These are phyloP conservation scores for Xestoiulus laeticollis DNA, from an alignment of 2,888 invertebrate species.

Conservation along the genomic window DNA sequence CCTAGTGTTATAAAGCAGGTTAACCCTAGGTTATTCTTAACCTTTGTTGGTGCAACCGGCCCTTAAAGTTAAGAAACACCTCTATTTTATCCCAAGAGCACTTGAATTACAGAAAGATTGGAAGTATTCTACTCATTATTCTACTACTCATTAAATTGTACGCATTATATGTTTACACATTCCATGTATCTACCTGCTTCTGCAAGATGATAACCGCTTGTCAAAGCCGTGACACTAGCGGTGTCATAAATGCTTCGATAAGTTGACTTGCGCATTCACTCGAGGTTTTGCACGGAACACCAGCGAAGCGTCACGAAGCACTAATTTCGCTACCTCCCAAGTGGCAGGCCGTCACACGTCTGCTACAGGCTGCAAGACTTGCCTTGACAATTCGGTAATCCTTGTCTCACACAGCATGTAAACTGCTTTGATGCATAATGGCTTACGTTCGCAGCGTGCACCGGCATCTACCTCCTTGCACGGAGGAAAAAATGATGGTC, in stretches of 20 bases:
- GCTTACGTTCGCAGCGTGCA: neutral
- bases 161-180: too few species aligned
- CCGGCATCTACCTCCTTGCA: neutral
- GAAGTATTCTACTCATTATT: too few species aligned
- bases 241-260: neutral
- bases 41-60: too few species aligned
- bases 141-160: too few species aligned
- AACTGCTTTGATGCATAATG: neutral
- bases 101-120: too few species aligned
- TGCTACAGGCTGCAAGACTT: neutral
- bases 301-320: neutral
- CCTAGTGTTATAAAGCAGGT: too few species aligned
- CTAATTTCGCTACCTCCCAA: neutral
- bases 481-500: neutral
- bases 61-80: too few species aligned
- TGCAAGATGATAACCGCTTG: neutral
- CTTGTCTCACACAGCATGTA: neutral
- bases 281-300: neutral
- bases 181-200: neutral
- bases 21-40: too few species aligned
- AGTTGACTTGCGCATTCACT: neutral
- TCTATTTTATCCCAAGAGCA: too few species aligned
- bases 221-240: neutral
- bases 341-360: neutral
- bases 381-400: neutral